Percentiles rank a stretch among this genome's conserved stretches.
Conservation (phyloP, 1,140 invertebrate genomes). For the Caenorhabditis elegans region WBcel235 BX284604.4:12175501-12176000, state of each 20-base stretch:
- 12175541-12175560: conserved; percentile 23
- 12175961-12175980: conserved; percentile 55
- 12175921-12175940: conserved; percentile 65
- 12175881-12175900: conserved; percentile 63
- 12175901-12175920: conserved; percentile 59
- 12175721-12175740: neutral
- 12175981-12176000: conserved; percentile 52
- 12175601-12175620: conserved; percentile 60
- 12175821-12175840: conserved; percentile 53
- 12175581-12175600: conserved; percentile 58
- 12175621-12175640: conserved; percentile 58
- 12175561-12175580: neutral
- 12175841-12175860: conserved; percentile 64
- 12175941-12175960: conserved; percentile 52
- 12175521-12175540: conserved; percentile 23
- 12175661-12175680: conserved; percentile 66
- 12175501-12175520: neutral
- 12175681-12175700: conserved; percentile 56
- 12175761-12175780: conserved; percentile 56
- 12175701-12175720: too few species aligned
- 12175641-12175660: conserved; percentile 60
- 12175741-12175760: conserved; percentile 54
- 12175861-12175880: conserved; percentile 64
- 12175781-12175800: conserved; percentile 47
- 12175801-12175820: conserved; percentile 63